phyloP scores from a whole-genome alignment of 2,113 vertebrate genomes.

The Scytalopus superciliaris region DNA sequence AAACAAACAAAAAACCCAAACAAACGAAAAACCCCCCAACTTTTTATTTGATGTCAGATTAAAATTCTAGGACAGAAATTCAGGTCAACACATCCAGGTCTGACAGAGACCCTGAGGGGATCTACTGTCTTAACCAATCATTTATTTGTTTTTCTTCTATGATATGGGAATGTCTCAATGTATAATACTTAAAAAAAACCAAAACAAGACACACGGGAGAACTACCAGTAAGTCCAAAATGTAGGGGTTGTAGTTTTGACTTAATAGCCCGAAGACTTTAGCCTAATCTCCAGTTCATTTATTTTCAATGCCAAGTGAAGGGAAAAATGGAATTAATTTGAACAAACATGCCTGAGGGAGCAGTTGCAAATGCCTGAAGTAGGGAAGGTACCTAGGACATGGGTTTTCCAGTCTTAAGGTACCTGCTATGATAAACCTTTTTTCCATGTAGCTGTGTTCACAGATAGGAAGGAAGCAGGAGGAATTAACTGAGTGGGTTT shows the following conservation, averaged over 20 bases:
- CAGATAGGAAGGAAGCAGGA: not conserved
- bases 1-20: too few relatives aligned
- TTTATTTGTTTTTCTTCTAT: slow-evolving; percentile 4
- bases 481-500: not conserved
- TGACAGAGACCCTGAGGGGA: not conserved
- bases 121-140: slow-evolving; percentile 10
- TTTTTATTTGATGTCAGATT: not conserved
- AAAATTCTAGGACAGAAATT: slow-evolving; percentile 12
- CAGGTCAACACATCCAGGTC: not conserved
- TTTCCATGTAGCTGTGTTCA: not conserved
- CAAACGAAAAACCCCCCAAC: too few relatives aligned
- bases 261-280: not conserved
- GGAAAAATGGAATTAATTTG: not conserved
- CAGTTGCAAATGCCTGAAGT: not conserved
- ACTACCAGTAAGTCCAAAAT: not conserved
- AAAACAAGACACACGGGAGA: not conserved
- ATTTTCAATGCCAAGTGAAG: slow-evolving; percentile 19
- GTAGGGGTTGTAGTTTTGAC: not conserved
- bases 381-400: not conserved
- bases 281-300: slow-evolving; percentile 15
- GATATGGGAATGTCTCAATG: not conserved
- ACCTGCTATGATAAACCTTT: not conserved
- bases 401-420: not conserved
- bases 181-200: not conserved
- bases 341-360: not conserved